phyloP scores from a whole-genome alignment of 2,888 invertebrate species.

The Nematopogon swammerdamellus region DNA sequence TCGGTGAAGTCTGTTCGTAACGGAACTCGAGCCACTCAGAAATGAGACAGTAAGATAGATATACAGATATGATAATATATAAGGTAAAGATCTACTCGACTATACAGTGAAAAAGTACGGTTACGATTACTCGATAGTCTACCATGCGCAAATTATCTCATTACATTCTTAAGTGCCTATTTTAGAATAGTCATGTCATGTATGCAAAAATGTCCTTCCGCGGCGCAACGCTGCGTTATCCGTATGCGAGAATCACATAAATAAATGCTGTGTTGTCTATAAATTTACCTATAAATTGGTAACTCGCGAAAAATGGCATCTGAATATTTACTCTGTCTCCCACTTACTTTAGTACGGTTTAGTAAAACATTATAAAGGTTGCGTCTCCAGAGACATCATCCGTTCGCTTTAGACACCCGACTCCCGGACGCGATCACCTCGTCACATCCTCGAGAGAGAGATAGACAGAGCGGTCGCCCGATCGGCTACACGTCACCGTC shows the following conservation, averaged over 20 bases:
- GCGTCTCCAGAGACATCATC: too few species aligned
- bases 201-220: slow-evolving; percentile 38
- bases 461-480: too few species aligned
- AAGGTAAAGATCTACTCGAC: neutral
- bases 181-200: slow-evolving; percentile 43
- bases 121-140: neutral
- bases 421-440: too few species aligned
- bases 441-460: too few species aligned
- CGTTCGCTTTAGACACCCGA: too few species aligned
- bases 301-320: slow-evolving; percentile 54
- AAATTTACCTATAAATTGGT: slow-evolving; percentile 42
- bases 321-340: slow-evolving; percentile 16
- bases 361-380: too few species aligned
- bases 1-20: too few species aligned
- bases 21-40: slow-evolving; percentile 53
- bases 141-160: slow-evolving; percentile 14
- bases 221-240: neutral
- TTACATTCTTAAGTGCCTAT: slow-evolving; percentile 23
- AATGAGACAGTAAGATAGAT: slow-evolving; percentile 34
- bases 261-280: slow-evolving; percentile 54
- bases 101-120: neutral
- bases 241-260: slow-evolving; percentile 38
- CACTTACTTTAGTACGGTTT: neutral
- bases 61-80: slow-evolving; percentile 25
- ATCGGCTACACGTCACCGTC: too few species aligned